These are phyloP conservation scores for Macrotis lagotis DNA, from an alignment of 2,113 vertebrate genomes.

Conservation along the genomic window DNA sequence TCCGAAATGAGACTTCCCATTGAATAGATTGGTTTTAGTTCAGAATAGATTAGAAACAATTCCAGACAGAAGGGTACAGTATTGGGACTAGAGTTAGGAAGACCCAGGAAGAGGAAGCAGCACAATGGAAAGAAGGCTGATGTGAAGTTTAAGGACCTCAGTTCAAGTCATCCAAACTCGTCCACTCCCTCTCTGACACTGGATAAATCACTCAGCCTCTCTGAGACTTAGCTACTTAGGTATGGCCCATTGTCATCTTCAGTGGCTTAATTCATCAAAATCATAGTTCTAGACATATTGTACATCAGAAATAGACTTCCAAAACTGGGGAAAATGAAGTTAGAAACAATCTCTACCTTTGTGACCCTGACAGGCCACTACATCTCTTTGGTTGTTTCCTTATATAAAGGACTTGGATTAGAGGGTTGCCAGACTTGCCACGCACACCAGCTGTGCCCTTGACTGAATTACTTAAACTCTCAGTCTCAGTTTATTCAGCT, in stretches of 20 bases:
- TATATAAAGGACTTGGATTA: no score
- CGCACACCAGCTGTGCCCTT: no score
- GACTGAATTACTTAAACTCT: no score
- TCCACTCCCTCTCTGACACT: background rate
- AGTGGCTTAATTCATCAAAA: no score
- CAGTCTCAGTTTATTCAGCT: no score
- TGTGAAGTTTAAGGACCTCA: background rate
- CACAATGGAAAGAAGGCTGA: background rate
- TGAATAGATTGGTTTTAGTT: background rate
- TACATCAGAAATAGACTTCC: background rate
- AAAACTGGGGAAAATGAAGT: background rate
- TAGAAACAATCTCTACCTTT: no score
- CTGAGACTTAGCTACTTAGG: background rate
- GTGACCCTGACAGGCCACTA: no score
- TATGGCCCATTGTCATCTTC: background rate
- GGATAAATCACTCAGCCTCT: background rate
- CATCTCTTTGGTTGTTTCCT: no score
- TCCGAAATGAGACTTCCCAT: background rate
- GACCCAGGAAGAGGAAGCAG: background rate
- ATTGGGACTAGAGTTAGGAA: background rate
- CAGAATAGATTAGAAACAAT: no score
- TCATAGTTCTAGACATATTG: no score
- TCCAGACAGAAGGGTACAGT: background rate
- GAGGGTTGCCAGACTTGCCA: no score
- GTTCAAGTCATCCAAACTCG: background rate